Conservation (phyloP, 2,797 vertebrate species). For the Agapornis canus region DNA sequence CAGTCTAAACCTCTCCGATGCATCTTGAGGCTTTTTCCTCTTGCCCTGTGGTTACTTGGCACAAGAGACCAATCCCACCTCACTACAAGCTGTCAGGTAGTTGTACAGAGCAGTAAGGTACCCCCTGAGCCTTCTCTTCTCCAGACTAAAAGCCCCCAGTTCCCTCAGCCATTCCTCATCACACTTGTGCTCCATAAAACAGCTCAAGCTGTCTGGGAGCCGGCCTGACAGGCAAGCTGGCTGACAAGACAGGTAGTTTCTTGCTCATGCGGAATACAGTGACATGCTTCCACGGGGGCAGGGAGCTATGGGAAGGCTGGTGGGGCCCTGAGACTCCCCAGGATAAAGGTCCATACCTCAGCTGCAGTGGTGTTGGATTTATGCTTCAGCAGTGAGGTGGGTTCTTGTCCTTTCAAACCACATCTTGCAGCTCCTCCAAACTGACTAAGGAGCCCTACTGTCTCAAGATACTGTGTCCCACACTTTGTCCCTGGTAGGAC, state of each 20-base stretch:
- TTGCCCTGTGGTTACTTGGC: background rate
- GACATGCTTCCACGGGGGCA: fast-evolving
- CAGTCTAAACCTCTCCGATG: background rate
- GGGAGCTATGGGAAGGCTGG: background rate
- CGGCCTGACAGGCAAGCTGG: background rate
- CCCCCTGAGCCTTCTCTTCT: background rate
- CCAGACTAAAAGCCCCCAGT: background rate
- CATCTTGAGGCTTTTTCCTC: background rate
- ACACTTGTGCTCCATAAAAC: background rate
- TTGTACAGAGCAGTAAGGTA: background rate
- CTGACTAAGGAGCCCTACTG: fast-evolving
- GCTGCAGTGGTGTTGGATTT: background rate
- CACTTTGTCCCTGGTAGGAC: fast-evolving
- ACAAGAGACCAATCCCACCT: background rate
- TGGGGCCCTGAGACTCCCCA: fast-evolving
- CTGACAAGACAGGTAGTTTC: background rate
- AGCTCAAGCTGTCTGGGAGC: background rate
- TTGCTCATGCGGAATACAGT: background rate
- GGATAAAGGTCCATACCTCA: background rate
- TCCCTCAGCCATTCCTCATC: background rate
- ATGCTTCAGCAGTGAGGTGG: background rate
- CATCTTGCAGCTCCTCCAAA: background rate
- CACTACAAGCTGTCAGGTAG: background rate
- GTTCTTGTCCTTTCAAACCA: background rate
- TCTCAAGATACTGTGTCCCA: background rate